phyloP scores from a whole-genome alignment of 2,888 invertebrate genomes.

The Andrena trimmerana region DNA sequence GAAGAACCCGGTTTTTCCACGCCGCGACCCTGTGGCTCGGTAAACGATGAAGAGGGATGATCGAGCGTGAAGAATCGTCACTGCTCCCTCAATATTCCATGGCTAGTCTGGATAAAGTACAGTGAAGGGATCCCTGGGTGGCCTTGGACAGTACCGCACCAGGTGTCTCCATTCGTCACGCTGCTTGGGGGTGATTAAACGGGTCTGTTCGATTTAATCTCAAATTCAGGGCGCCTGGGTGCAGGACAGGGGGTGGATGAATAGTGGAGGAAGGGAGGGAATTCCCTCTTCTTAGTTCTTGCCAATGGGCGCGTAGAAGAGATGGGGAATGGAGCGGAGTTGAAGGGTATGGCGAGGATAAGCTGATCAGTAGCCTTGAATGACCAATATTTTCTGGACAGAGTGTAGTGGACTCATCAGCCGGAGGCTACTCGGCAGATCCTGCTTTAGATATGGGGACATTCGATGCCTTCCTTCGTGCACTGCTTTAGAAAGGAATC shows the following conservation, averaged over 20 bases:
- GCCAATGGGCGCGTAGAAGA: too few relatives aligned
- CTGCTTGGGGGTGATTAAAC: too few relatives aligned
- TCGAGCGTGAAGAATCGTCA: neutral
- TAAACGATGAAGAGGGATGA: neutral
- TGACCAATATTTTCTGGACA: neutral
- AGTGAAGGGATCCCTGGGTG: too few relatives aligned
- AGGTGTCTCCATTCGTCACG: too few relatives aligned
- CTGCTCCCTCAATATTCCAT: slow-evolving; percentile 7
- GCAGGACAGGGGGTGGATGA: too few relatives aligned
- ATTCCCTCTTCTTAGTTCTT: too few relatives aligned
- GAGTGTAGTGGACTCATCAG: neutral
- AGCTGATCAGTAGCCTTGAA: neutral
- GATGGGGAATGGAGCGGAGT: neutral
- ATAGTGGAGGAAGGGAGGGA: too few relatives aligned
- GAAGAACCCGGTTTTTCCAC: slow-evolving; percentile 21
- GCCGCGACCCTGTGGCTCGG: neutral
- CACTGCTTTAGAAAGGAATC: neutral
- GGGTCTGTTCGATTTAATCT: too few relatives aligned
- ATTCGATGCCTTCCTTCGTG: neutral
- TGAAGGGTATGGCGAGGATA: neutral
- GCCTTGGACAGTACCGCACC: too few relatives aligned
- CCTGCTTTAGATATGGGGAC: neutral
- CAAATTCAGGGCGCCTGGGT: too few relatives aligned
- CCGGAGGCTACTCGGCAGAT: neutral
- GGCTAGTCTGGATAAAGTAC: neutral